Base-by-base conservation (phyloP, 2,888 invertebrate genomes). In the Catocala fraxini region DNA sequence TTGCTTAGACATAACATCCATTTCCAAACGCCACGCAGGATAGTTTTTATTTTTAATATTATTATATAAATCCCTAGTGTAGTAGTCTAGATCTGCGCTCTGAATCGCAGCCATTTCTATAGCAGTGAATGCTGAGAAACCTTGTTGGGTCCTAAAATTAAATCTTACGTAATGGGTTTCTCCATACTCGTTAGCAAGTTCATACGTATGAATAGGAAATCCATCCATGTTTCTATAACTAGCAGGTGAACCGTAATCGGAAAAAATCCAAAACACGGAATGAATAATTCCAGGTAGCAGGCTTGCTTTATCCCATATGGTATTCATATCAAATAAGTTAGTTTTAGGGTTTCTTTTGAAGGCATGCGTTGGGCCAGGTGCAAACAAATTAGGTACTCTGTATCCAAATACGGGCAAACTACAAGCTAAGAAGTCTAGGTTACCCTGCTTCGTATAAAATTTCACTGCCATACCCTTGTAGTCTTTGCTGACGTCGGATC, bases 141-240 rank as follows among this genome's bases (percentile, higher is more conserved):
- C 97, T 88, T 98, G 98, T 85, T 98, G 95, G 9, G 97, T 97
- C 95, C 97, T 97, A 81, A 96, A 96, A 86, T 98, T 98, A 91
- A 98, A 98, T 93, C 98, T 98, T 72, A 97, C 97, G 84, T 96
- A 98, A 69, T 96, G 92, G 4, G 95, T 88, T 60, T 96, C 95
- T 0, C 96, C 95, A 6, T 95, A 88, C 12, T 91, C 94, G 86
- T 98, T 98, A 34, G 97, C 95, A 68, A 98, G 84, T 86, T 98
- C 98, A 88, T 97, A 98, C 0, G 98, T 97, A 86, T 98, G 98
- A 0, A 97, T 97, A 6, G 98, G 97, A 77, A 97, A 98, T 39
- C 97, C 98, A 80, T 98, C 97, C 98, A 98, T 98, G 85, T 96
- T 96, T 41, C 98, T 95, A 88, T 96, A 96, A 5, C 98, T 98